Percentiles rank a stretch among this genome's conserved stretches.
Conservation (phyloP, 2,113 vertebrate species). For the Arvicanthis niloticus region DNA sequence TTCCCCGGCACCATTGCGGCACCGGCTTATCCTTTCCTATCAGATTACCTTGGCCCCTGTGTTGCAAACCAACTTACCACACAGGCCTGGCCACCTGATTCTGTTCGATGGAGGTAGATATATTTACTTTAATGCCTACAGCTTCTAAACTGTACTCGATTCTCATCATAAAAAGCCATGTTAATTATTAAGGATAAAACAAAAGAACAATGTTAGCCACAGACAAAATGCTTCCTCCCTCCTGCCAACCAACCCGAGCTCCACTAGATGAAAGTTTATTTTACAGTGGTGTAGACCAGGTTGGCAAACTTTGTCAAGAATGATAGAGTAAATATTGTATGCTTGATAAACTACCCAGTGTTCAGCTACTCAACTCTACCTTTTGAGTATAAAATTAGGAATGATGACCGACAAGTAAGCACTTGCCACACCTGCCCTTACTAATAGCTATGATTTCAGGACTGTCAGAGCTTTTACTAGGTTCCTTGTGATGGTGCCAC, state of each 20-base stretch:
- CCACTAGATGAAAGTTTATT: neutral
- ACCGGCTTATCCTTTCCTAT: neutral
- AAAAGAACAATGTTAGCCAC: neutral
- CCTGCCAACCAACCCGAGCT: neutral
- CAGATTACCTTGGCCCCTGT: conserved; percentile 49
- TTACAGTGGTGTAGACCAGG: neutral
- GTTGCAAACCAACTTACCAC: conserved; percentile 46
- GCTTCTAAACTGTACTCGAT: neutral
- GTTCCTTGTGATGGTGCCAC: neutral
- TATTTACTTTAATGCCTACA: neutral
- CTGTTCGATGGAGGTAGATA: neutral
- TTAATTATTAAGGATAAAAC: neutral
- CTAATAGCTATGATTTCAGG: neutral
- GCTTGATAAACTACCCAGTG: neutral
- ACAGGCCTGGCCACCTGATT: neutral
- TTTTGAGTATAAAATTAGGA: neutral
- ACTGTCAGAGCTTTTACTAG: conserved; percentile 15
- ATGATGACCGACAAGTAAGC: neutral
- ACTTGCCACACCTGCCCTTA: neutral
- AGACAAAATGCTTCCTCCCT: neutral
- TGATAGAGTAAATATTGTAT: neutral
- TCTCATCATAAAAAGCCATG: conserved; percentile 42
- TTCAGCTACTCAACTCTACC: neutral
- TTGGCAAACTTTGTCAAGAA: neutral
- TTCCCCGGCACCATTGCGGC: conserved; percentile 4